Base-by-base conservation (phyloP, 2,797 vertebrate genomes). In the Rhabdophis nuchalis region DNA sequence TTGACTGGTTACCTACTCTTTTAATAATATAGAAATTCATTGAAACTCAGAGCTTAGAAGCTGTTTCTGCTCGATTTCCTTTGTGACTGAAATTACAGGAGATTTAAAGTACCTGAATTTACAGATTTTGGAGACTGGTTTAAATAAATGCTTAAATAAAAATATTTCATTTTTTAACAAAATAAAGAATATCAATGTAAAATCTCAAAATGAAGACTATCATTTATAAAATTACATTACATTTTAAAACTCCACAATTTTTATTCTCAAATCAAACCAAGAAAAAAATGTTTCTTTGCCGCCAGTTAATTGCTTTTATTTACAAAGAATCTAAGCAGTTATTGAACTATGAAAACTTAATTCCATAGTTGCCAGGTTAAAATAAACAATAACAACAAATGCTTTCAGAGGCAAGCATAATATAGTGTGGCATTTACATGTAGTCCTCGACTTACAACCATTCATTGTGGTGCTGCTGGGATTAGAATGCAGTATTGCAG, bases 1-100 rank as follows among this genome's bases (percentile, higher is more conserved):
- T 95, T 89, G 95, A 94, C 97, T 94, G 91, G 96, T 97, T 97
- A 92, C n/a, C 16, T 32, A 14, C 27, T 93, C 50, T 54, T 89
- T 41, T 53, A 9, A 86, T 54, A n/a, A 20, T 86, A 36, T 36
- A 91, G 94, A 88, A 94, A 0, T 91, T 93, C 90, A 87, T 85
- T 89, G 92, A 89, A 88, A 20, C 7, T 53, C 90, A 92, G 90
- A 94, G 61, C 88, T 94, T 89, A 93, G 91, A 68, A 89, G 87
- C 16, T 36, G 77, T 20, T 94, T 92, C 88, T 92, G 14, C 1
- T 36, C 2, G 53, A 11, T 85, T 94, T 95, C 32, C 23, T 46
- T 86, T 94, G 89, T 92, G 94, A 56, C 36, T 85, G 86, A 95
- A 90, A 41, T 64, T 85, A 89, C 14, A 82, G 58, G n/a, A 54